A percentile compares a stretch with the other conserved stretches of the same genome.
Conservation (phyloP, 2,888 invertebrate genomes). For the Clostera curtula region DNA sequence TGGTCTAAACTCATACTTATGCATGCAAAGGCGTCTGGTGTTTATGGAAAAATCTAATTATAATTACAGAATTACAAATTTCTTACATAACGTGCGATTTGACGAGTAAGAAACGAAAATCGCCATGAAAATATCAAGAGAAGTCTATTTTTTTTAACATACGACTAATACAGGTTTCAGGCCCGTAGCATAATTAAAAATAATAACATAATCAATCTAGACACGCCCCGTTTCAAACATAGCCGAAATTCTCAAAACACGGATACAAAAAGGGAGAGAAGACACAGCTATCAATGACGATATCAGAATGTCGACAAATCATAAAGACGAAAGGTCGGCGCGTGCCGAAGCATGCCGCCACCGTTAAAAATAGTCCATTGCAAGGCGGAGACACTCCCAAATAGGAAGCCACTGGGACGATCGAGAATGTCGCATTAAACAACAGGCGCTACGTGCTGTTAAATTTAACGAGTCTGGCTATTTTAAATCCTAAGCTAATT, state of each 20-base stretch:
- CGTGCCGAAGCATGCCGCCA: slow-evolving; percentile 54
- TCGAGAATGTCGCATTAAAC: slow-evolving; percentile 26
- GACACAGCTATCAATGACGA: slow-evolving; percentile 38
- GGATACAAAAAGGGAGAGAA: slow-evolving; percentile 23
- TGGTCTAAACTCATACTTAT: slow-evolving; percentile 32
- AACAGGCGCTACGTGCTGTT: slow-evolving; percentile 3
- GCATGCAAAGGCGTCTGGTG: slow-evolving; percentile 26
- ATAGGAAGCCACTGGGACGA: slow-evolving; percentile 51
- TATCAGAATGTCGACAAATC: slow-evolving; percentile 47
- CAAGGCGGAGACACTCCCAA: slow-evolving; percentile 50
- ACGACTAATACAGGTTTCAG: no score
- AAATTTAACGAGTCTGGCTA: no score
- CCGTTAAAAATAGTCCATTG: slow-evolving; percentile 54
- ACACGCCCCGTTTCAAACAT: slow-evolving; percentile 19
- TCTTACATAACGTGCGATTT: no score
- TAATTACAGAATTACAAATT: slow-evolving; percentile 17
- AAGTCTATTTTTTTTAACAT: no score
- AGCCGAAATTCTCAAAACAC: slow-evolving; percentile 10
- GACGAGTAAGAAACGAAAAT: no score
- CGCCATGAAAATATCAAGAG: no score
- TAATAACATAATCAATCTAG: slow-evolving; percentile 15
- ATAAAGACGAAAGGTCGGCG: slow-evolving; percentile 50
- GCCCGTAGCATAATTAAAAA: no score
- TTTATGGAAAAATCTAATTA: slow-evolving; percentile 15
- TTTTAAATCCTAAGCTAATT: no score